These are phyloP conservation scores for Cerceris rybyensis DNA, from an alignment of 2,888 invertebrate genomes.

Conservation along the genomic window DNA sequence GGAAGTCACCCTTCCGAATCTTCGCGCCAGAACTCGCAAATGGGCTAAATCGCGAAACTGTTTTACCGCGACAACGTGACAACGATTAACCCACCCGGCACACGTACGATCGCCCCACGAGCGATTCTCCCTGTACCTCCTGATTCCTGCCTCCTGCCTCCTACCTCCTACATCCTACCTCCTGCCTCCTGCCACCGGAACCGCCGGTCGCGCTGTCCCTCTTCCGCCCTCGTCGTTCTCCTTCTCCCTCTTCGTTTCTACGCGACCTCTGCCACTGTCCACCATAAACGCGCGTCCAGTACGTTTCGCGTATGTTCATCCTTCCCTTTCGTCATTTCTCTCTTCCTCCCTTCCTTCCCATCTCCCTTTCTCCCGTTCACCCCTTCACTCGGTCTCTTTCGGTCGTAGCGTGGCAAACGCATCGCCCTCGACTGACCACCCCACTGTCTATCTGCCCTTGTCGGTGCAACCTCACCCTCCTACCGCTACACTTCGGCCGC, in stretches of 20 bases:
- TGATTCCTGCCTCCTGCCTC: slow-evolving; percentile 26
- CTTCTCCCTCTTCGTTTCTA: slow-evolving; percentile 13
- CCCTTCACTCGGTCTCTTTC: slow-evolving; percentile 42
- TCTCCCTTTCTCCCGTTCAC: slow-evolving; percentile 39
- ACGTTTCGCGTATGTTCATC: slow-evolving; percentile 23
- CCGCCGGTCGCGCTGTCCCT: slow-evolving; percentile 44
- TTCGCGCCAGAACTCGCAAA: slow-evolving; percentile 30
- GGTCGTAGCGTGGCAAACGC: slow-evolving; percentile 46
- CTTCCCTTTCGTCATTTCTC: slow-evolving; percentile 13
- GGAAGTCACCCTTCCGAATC: slow-evolving; percentile 38
- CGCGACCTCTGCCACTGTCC: slow-evolving; percentile 55
- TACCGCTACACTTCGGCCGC: slow-evolving; percentile 6
- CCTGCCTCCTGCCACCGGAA: slow-evolving; percentile 26
- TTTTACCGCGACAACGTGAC: slow-evolving; percentile 78
- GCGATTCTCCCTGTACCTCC: slow-evolving; percentile 21
- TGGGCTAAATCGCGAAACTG: slow-evolving; percentile 75
- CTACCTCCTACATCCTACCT: slow-evolving; percentile 14
- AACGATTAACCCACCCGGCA: slow-evolving; percentile 76
- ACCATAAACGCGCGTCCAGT: slow-evolving; percentile 47
- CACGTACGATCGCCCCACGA: slow-evolving; percentile 51
- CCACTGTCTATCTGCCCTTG: slow-evolving; percentile 31
- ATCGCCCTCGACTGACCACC: slow-evolving; percentile 53
- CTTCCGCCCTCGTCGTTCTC: slow-evolving; percentile 21
- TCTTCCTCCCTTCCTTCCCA: slow-evolving; percentile 26
- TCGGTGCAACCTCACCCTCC: slow-evolving; percentile 23